phyloP scores from a whole-genome alignment of 2,113 vertebrate species.

The Leucopsar rothschildi region DNA sequence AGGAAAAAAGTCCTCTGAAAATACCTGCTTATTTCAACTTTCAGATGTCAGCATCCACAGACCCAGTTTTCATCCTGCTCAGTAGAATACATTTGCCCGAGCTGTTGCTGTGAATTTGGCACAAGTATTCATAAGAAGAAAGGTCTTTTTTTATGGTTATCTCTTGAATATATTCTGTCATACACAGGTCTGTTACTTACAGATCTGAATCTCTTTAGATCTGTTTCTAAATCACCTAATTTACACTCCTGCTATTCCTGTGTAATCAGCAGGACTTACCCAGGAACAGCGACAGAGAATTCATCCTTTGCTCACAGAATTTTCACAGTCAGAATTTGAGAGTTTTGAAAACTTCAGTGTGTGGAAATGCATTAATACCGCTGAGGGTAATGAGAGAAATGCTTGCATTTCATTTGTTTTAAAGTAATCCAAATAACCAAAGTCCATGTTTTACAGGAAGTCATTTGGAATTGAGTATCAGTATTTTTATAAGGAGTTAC shows the following conservation, averaged over 20 bases:
- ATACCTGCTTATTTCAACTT: slow-evolving; percentile 34
- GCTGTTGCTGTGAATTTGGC: neutral
- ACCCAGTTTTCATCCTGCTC: neutral
- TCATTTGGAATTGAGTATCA: neutral
- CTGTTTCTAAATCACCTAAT: slow-evolving; percentile 21
- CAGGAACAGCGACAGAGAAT: neutral
- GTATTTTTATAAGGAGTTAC: neutral
- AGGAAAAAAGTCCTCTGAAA: slow-evolving; percentile 21
- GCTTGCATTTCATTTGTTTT: neutral
- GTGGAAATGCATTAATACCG: slow-evolving; percentile 27
- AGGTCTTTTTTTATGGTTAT: neutral
- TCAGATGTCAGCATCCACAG: neutral
- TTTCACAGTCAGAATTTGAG: slow-evolving; percentile 13
- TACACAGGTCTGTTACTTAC: neutral
- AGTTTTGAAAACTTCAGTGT: neutral
- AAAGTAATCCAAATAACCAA: neutral
- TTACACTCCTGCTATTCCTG: neutral
- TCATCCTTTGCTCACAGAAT: neutral
- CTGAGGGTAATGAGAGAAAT: neutral
- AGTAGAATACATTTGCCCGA: neutral
- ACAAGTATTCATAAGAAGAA: neutral
- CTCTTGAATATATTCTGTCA: neutral
- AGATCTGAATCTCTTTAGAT: slow-evolving; percentile 38
- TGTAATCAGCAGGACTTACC: neutral
- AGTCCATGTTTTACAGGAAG: neutral